Conservation (phyloP, 2,113 vertebrate species). For the Chaetops frenatus region DNA sequence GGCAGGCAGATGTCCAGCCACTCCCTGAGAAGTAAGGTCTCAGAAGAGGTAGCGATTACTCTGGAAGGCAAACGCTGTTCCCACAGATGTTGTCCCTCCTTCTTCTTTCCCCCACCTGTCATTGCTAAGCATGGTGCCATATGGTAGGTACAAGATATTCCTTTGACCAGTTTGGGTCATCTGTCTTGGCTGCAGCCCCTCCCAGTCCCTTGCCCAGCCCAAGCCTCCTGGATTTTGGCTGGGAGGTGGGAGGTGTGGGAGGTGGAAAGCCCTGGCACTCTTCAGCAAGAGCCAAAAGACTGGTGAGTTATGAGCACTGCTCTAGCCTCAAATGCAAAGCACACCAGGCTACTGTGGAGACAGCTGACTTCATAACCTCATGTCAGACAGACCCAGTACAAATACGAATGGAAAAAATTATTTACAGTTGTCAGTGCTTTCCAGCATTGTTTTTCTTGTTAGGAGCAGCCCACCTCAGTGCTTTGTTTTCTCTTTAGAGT, state of each 20-base stretch:
- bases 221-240: background rate
- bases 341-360: background rate
- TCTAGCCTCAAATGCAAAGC: background rate
- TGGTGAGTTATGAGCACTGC: background rate
- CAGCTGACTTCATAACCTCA: background rate
- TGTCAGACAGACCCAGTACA: background rate
- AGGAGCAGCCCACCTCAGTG: background rate
- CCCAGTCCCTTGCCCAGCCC: background rate
- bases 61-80: accelerated
- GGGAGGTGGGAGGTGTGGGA: background rate
- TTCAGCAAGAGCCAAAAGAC: background rate
- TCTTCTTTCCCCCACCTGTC: background rate
- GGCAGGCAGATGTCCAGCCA: background rate
- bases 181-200: background rate
- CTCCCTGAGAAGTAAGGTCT: background rate
- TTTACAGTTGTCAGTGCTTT: background rate
- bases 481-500: background rate
- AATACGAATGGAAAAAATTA: background rate
- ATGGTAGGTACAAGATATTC: background rate
- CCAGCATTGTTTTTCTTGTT: background rate
- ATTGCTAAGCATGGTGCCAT: background rate
- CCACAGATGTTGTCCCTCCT: background rate
- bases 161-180: background rate
- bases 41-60: background rate
- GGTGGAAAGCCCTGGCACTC: background rate